Percentiles rank a stretch among this genome's conserved stretches.
These are phyloP conservation scores for Rotaria magnacalcarata DNA, from an alignment of 2,888 invertebrate species.

Conservation along the genomic window DNA sequence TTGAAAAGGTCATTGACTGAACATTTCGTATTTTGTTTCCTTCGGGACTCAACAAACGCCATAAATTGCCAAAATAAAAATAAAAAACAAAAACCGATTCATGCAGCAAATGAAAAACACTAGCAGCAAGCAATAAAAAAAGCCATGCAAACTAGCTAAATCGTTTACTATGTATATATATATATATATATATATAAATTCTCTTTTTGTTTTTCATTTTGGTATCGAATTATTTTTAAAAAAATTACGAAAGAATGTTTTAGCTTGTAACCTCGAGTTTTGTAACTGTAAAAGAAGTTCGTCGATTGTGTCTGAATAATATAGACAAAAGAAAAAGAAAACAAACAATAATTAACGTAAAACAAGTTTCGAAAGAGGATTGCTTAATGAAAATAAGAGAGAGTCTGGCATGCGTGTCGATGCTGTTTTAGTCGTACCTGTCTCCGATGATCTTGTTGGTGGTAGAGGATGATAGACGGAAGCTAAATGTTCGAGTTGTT, in stretches of 20 bases:
- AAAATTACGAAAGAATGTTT: slow-evolving; percentile 28
- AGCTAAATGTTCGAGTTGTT: slow-evolving; percentile 35
- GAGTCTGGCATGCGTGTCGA: background rate
- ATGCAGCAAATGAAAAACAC: background rate
- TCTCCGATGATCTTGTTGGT: background rate
- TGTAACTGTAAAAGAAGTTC: background rate
- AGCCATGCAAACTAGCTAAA: background rate
- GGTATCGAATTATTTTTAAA: background rate
- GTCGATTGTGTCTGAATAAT: slow-evolving; percentile 30
- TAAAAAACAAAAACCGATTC: background rate
- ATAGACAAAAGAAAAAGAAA: background rate
- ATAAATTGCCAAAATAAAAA: background rate
- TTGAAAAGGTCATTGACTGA: background rate
- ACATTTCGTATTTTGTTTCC: background rate
- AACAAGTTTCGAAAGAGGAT: slow-evolving; percentile 5
- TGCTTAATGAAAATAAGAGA: slow-evolving; percentile 11
- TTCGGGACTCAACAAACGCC: background rate
- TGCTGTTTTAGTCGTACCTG: slow-evolving; percentile 4
- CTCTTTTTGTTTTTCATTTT: background rate
- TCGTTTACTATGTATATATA: background rate
- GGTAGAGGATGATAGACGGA: background rate
- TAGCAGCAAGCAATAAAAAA: slow-evolving; percentile 2
- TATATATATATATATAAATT: background rate
- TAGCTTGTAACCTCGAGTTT: background rate
- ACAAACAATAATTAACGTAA: background rate